Conservation (phyloP, 2,888 invertebrate species). For the Encarsia formosa region DNA sequence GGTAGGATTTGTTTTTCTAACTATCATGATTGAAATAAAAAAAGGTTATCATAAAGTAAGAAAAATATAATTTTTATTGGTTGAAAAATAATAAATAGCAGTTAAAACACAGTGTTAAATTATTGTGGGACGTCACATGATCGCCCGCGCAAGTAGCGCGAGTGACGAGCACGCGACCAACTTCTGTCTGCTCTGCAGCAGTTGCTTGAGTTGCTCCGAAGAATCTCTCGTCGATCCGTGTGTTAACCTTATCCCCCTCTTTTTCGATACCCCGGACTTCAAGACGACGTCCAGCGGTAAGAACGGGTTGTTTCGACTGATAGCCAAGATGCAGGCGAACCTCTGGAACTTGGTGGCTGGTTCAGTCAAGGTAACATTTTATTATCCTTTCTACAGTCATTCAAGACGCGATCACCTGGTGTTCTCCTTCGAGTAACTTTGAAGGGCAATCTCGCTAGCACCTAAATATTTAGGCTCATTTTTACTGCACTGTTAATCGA, state of each 20-base stretch:
- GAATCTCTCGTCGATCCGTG: no score
- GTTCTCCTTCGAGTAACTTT: conserved; percentile 4
- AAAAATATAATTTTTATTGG: no score
- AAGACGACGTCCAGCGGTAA: conserved; percentile 5
- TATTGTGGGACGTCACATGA: neutral
- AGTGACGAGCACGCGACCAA: neutral
- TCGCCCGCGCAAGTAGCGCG: neutral
- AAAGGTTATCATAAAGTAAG: no score
- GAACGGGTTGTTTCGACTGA: neutral
- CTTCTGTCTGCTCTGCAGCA: neutral
- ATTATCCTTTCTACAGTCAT: neutral
- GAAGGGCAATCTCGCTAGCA: conserved; percentile 2
- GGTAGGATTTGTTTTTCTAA: no score
- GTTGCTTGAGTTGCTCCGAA: no score
- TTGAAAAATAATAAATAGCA: no score
- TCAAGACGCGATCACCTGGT: neutral
- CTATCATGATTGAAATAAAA: no score
- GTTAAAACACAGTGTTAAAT: no score
- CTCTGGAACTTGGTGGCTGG: conserved; percentile 51
- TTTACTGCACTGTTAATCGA: no score
- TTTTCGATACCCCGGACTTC: neutral
- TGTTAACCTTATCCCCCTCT: neutral
- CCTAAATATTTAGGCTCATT: no score
- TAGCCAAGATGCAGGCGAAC: conserved; percentile 51
- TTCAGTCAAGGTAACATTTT: conserved; percentile 49